Evolutionary conservation across 2,113 vertebrate species (phyloP), one percentile per base, ranked within the genome.

Genomic region (Heterotis niloticus): DNA sequence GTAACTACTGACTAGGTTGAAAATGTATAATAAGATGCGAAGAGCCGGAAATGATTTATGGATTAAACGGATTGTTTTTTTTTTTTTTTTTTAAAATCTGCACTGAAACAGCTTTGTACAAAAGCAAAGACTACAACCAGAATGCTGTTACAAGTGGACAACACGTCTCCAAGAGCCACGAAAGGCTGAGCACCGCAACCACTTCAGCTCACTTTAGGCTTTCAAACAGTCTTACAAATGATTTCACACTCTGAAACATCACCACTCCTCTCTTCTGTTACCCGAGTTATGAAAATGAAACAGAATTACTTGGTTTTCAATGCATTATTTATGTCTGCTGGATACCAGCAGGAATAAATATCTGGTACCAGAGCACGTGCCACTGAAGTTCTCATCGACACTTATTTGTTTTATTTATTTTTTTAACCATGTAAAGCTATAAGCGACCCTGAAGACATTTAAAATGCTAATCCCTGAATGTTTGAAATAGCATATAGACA

Each of bases 391-490:
- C 24, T 44, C 17, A 57, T 84, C 89, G 86, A 89, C 87, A 89
- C 60, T 13, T 24, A 84, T 65, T 20, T 81, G 79, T 77, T 79
- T 74, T 57, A 57, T 77, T 85, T 88, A 66, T 83, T 82, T 76
- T 75, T 75, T 85, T 79, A 68, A 54, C 78, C 80, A 85, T 81
- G 80, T 82, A 82, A 87, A 65, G 83, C 80, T 87, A 88, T 85
- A 83, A 88, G 81, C 83, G 78, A 79, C 81, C 83, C 84, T 82
- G 78, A 80, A 89, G 87, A 89, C 82, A 87, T 91, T 90, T 91
- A 90, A 90, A 91, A 90, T 90, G 87, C 88, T 91, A 88, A 92
- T 91, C 85, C 88, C 86, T 84, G 82, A 81, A 87, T 88, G 85
- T 79, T 85, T 88, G 86, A 83, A 89, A 90, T 84, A 88, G 85